These are phyloP conservation scores for Gyrodactylus bullatarudis DNA, from an alignment of 1,140 invertebrate species.

Conservation along the genomic window DNA sequence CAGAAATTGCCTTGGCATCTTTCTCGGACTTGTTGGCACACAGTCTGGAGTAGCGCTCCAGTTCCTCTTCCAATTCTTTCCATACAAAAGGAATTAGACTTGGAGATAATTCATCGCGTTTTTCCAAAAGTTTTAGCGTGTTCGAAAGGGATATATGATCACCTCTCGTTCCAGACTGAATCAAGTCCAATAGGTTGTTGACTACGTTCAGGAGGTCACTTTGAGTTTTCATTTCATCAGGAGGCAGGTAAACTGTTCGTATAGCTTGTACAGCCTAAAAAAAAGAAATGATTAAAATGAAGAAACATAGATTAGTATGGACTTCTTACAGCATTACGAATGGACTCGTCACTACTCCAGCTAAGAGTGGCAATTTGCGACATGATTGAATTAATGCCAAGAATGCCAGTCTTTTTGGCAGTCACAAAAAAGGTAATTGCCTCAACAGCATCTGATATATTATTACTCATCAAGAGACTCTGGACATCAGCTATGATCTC, in stretches of 20 bases:
- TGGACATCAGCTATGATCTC: conserved; percentile 33
- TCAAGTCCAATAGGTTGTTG: background rate
- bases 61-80: background rate
- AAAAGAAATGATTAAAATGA: background rate
- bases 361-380: conserved; percentile 38
- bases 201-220: background rate
- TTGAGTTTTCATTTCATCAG: background rate
- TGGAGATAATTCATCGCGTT: background rate
- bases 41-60: background rate
- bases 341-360: conserved; percentile 30
- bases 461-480: conserved; percentile 35
- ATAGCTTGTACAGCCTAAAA: background rate
- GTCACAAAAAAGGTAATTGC: conserved; percentile 46
- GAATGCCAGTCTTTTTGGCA: conserved; percentile 25
- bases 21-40: background rate
- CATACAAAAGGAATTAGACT: background rate
- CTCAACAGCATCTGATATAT: conserved; percentile 39
- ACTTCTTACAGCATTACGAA: conserved; percentile 27
- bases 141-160: background rate
- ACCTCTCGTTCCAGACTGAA: background rate
- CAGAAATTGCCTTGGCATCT: background rate
- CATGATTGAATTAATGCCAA: conserved; percentile 23
- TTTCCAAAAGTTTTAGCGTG: background rate
- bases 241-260: background rate
- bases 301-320: conserved; percentile 13